Conservation (phyloP, 1,140 invertebrate species). For the Lucilia sericata region DNA sequence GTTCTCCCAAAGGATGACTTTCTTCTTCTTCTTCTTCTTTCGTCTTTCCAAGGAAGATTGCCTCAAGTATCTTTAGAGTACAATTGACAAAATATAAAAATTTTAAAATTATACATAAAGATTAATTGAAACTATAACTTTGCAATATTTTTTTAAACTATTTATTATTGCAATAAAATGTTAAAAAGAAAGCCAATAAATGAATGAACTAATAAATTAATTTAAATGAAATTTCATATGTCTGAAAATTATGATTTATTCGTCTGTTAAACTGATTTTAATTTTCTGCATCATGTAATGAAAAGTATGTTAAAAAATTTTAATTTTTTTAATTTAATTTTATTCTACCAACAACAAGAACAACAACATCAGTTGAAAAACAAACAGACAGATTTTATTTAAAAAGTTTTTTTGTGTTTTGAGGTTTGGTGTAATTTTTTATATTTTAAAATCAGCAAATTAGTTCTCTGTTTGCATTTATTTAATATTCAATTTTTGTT, state of each 20-base stretch:
- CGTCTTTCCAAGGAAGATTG: too few species aligned
- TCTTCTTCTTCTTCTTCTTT: too few species aligned
- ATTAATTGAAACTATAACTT: too few species aligned
- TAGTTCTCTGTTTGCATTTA: neutral
- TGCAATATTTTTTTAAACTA: too few species aligned
- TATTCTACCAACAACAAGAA: neutral
- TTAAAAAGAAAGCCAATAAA: neutral
- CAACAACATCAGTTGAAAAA: neutral
- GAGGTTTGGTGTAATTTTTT: neutral
- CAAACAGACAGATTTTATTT: neutral
- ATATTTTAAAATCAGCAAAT: neutral
- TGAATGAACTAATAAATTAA: neutral
- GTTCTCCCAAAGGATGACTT: too few species aligned
- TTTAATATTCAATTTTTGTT: neutral
- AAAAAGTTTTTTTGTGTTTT: neutral
- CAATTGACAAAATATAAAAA: too few species aligned
- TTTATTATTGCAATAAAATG: too few species aligned
- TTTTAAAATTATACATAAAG: too few species aligned
- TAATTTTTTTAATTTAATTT: too few species aligned
- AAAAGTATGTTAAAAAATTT: neutral
- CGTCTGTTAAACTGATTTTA: neutral
- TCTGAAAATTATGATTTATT: neutral
- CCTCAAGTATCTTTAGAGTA: too few species aligned
- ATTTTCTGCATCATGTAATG: neutral
- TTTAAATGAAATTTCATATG: neutral